These are phyloP conservation scores for Ephestia elutella DNA, from an alignment of 1,140 invertebrate species.

Conservation along the genomic window DNA sequence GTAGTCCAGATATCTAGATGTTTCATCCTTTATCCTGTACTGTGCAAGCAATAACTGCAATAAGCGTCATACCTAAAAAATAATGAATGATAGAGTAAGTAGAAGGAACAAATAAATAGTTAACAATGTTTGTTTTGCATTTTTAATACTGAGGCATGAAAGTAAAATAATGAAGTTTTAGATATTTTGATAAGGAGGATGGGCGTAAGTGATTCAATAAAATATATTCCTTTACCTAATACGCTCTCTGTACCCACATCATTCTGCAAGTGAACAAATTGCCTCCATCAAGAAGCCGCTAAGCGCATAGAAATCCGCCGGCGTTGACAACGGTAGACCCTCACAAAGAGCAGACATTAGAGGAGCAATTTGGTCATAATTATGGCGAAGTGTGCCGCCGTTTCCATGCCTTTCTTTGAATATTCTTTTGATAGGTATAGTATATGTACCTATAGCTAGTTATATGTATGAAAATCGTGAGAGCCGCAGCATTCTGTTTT, in stretches of 20 bases:
- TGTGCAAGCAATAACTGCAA: no score
- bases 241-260: neutral
- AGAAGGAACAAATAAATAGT: no score
- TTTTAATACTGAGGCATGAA: no score
- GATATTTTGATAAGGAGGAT: no score
- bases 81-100: no score
- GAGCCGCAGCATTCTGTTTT: neutral
- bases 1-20: no score
- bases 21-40: no score
- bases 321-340: conserved; percentile 28
- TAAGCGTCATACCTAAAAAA: no score
- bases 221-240: neutral
- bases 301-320: conserved; percentile 30
- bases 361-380: conserved; percentile 29
- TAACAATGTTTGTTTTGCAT: no score
- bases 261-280: conserved; percentile 20
- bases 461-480: neutral
- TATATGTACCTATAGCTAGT: neutral
- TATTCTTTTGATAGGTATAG: conserved; percentile 4
- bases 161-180: no score
- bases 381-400: conserved; percentile 26
- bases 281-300: conserved; percentile 27
- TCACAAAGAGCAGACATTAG: conserved; percentile 27
- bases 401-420: neutral
- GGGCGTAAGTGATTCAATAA: no score